Evolutionary conservation across 2,113 vertebrate species (phyloP), one percentile per base, ranked within the genome.

Genomic region (Trichomycterus rosablanca): DNA sequence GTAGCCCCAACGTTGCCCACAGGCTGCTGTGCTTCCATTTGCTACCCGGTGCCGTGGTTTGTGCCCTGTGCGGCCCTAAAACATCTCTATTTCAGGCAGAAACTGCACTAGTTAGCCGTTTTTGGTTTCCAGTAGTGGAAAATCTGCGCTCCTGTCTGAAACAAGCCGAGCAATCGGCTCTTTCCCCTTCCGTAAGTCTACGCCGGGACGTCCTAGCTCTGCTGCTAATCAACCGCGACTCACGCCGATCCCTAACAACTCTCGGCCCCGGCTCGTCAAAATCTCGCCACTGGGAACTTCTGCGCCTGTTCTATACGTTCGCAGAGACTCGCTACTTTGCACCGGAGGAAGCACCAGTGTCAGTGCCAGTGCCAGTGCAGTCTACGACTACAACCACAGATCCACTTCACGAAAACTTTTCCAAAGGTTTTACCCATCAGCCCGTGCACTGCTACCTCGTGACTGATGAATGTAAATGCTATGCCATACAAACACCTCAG

Each of bases 1-100:
- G 91, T 32, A 96, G 93, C 60, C 93, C 93, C 40, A 92, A 81
- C 1, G 89, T 96, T 22, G 89, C 93, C 1, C 91, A 93, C 52
- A 86, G 93, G 12, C 87, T 95, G 4, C 82, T 96, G 35, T 87
- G 89, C 14, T 89, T 95, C 68, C 88, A 85, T 59, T 81, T 96
- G 53, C 89, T 96, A 3, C 90, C 87, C 0, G 86, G 88, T 22
- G 79, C 86, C 30, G 85, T 91, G 12, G 84, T 89, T 34, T 91
- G 91, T 23, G 71, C 93, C 60, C 84, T 95, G 24, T 95, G 92
- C 3, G 92, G 93, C 9, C 92, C 93, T 0, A 86, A 75, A 1
- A 92, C 93, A 0, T 82, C 89, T 14, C 78, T 96, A 44, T 82
- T 87, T 63, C 77, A 67, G 24, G 77, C 89, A 0, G 80, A 90